Conservation (phyloP, 2,797 vertebrate species). For the Centroberyx gerrardi region DNA sequence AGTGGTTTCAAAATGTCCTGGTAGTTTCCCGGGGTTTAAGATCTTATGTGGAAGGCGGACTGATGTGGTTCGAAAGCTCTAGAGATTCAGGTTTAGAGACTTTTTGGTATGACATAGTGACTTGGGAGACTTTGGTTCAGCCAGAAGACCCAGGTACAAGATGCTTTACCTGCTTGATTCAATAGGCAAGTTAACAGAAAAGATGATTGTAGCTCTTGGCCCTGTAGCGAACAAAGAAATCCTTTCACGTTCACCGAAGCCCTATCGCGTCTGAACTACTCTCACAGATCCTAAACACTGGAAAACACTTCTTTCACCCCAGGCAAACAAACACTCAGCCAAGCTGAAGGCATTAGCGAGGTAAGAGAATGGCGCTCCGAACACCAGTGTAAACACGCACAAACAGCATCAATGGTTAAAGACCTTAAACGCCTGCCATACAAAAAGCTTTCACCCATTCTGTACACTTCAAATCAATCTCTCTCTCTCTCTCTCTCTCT, state of each 20-base stretch:
- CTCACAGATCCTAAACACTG: constrained; percentile 29
- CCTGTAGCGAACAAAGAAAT: constrained; percentile 34
- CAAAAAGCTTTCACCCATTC: constrained; percentile 7
- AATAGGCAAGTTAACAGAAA: constrained; percentile 15
- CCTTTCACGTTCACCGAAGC: constrained; percentile 34
- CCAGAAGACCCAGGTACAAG: constrained; percentile 10
- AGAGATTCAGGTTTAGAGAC: too few relatives aligned
- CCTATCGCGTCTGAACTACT: constrained; percentile 29
- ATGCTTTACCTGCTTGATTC: constrained; percentile 19
- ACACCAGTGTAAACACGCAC: constrained; percentile 29
- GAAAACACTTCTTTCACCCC: constrained; percentile 24
- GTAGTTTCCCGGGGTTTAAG: too few relatives aligned
- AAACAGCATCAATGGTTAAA: constrained; percentile 17
- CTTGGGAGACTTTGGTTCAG: constrained; percentile 5
- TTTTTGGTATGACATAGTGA: background rate
- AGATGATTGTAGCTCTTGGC: constrained; percentile 6
- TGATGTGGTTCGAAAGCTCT: too few relatives aligned
- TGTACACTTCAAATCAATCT: constrained; percentile 9
- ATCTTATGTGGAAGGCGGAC: too few relatives aligned
- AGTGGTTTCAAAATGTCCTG: too few relatives aligned
- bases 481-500: too few relatives aligned
- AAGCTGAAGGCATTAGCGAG: constrained; percentile 37
- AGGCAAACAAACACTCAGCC: constrained; percentile 7
- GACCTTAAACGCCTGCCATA: constrained; percentile 8
- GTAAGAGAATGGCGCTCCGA: constrained; percentile 6